phyloP scores from a whole-genome alignment of 92 coral and sea anemone genomes.

The Heteractis magnifica region DNA sequence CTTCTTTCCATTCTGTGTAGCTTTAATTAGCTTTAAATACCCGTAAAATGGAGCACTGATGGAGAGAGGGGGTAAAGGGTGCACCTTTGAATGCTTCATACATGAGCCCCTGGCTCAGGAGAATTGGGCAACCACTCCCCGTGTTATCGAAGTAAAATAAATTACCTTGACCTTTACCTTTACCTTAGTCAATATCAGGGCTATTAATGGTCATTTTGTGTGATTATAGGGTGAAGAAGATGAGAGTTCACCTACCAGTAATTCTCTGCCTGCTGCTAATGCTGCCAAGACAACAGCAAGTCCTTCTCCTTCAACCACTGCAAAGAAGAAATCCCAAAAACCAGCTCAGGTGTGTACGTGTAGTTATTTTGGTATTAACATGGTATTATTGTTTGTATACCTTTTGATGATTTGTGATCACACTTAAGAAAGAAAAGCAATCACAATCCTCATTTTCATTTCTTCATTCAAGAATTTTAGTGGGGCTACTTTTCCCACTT shows the following conservation, averaged over 20 bases:
- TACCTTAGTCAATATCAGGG: no score
- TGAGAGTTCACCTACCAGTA: background rate
- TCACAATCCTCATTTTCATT: background rate
- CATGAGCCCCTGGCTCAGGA: no score
- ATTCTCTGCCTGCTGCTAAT: conserved; percentile 9
- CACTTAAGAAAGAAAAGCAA: no score
- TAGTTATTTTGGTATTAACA: background rate
- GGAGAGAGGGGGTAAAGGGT: no score
- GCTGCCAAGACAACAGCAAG: background rate
- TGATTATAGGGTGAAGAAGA: conserved; percentile 27
- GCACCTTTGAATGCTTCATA: no score
- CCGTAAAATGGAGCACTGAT: no score
- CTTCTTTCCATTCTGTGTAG: no score
- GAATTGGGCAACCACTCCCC: no score
- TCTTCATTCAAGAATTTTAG: background rate
- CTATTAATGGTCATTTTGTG: background rate
- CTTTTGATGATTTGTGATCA: background rate
- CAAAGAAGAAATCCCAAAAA: conserved; percentile 34
- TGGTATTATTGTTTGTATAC: background rate
- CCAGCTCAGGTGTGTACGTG: conserved; percentile 24
- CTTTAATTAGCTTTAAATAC: no score
- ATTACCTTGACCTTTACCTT: no score
- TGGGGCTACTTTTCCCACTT: background rate
- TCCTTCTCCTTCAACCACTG: conserved; percentile 20
- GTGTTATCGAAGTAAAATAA: no score